Evolutionary conservation across 2,888 invertebrate genomes (phyloP).

Genomic region (Drosophila paramelanica): DNA sequence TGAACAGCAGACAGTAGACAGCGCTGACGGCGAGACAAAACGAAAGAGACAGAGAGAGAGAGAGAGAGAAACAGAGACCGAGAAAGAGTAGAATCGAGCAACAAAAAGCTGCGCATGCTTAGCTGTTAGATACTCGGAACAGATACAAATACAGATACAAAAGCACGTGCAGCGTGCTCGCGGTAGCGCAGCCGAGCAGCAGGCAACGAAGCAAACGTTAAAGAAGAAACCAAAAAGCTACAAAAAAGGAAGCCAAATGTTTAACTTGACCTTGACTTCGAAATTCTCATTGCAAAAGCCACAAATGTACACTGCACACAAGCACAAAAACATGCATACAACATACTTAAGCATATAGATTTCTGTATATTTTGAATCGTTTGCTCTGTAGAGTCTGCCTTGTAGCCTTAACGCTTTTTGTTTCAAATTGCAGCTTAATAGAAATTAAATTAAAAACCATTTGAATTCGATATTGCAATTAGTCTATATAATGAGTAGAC

Average conservation of each 20-base stretch:
- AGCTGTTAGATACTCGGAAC: conserved; percentile 65
- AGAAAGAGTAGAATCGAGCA: conserved; percentile 13
- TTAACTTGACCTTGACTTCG: conserved; percentile 82
- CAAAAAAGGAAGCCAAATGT: conserved; percentile 67
- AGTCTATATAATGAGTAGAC: conserved; percentile 1
- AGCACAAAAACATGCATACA: conserved; percentile 13
- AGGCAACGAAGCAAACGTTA: conserved; percentile 29
- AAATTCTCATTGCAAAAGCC: conserved; percentile 74
- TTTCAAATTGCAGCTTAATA: conserved; percentile 6
- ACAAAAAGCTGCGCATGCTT: conserved; percentile 64
- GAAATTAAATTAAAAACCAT: neutral
- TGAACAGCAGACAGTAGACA: conserved; percentile 69
- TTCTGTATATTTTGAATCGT: conserved; percentile 20
- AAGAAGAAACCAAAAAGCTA: conserved; percentile 40
- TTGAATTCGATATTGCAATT: conserved; percentile 14
- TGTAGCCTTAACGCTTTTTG: conserved; percentile 12
- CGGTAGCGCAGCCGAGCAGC: conserved; percentile 51
- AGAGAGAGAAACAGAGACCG: no score
- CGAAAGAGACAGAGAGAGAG: neutral
- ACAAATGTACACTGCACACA: conserved; percentile 26
- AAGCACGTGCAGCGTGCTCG: conserved; percentile 63
- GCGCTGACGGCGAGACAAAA: conserved; percentile 34
- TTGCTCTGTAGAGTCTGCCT: conserved; percentile 20
- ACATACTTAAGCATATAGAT: conserved; percentile 11
- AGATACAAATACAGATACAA: conserved; percentile 39